Conservation (phyloP, 92 coral and sea anemone genomes). For the Siderastrea radians region DNA sequence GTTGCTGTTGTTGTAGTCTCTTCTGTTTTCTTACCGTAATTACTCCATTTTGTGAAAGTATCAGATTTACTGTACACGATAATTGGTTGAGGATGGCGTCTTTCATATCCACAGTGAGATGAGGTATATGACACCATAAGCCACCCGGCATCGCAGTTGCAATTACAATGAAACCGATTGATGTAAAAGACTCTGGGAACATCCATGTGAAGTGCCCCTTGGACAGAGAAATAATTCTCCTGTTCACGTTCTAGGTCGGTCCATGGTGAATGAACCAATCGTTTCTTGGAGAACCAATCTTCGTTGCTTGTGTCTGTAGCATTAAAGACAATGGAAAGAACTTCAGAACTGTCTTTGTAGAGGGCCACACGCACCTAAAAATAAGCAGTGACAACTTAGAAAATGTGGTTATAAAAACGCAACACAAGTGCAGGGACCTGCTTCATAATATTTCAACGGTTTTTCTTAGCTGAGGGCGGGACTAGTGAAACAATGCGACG, state of each 20-base stretch:
- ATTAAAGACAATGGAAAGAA: conserved; percentile 11
- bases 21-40: neutral
- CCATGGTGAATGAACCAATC: neutral
- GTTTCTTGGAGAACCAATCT: conserved; percentile 22
- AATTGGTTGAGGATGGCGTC: neutral
- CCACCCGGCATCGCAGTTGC: neutral
- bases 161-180: neutral
- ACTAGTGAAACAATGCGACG: too few relatives aligned
- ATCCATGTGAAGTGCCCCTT: neutral
- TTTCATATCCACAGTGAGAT: neutral
- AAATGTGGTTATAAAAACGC: too few relatives aligned
- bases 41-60: neutral
- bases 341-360: neutral
- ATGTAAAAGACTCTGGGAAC: conserved; percentile 5
- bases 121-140: neutral
- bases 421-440: too few relatives aligned
- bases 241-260: neutral
- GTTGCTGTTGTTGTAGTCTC: too few relatives aligned
- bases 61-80: neutral
- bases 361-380: conserved; percentile 22
- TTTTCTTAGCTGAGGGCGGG: too few relatives aligned
- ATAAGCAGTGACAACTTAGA: too few relatives aligned
- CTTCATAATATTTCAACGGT: too few relatives aligned
- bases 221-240: neutral
- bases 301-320: neutral